Evolutionary conservation across 2,113 vertebrate species (phyloP), one percentile per base, ranked within the genome.

Genomic region (Entosphenus tridentatus): DNA sequence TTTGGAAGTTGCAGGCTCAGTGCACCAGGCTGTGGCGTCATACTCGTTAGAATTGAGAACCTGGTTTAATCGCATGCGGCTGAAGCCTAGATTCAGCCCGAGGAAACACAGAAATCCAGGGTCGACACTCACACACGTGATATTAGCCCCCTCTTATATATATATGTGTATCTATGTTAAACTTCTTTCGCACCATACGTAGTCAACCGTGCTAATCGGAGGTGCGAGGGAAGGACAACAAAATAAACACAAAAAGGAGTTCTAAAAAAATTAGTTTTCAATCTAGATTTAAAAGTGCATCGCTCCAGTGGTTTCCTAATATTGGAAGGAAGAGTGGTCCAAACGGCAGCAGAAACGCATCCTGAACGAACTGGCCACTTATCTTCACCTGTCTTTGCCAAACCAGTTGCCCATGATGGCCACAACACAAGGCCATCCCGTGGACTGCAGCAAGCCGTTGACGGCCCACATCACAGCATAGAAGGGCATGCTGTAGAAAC

Each of bases 401-500:
- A 97, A 97, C 92, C 92, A 97, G 81, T 95, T 96, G 73, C 87
- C 92, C 92, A 97, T 95, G 75, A 97, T 82, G 7, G 91, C 86
- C 16, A 97, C 92, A 13, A 97, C 91, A 7, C 91, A 91, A 72
- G 92, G 91, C 92, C 92, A 97, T 8, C 93, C 89, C 0, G 89
- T 86, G 1, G 91, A 95, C 80, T 97, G 92, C 76, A 97, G 80
- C 74, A 97, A 81, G 70, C 92, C 92, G 2, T 96, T 96, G 72
- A 88, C 74, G 68, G 87, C 79, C 92, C 91, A 97, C 56, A 96
- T 78, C 68, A 72, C 70, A 59, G 86, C 89, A 79, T 97, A 97
- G 71, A 97, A 79, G 74, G 85, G 84, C 70, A 85, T 77, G 75
- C 85, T 88, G 82, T 97, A 97, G 77, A 96, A 82, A 57, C 81